These are phyloP conservation scores for Oreochromis spilurus DNA, from an alignment of 2,113 vertebrate genomes.

Conservation along the genomic window DNA sequence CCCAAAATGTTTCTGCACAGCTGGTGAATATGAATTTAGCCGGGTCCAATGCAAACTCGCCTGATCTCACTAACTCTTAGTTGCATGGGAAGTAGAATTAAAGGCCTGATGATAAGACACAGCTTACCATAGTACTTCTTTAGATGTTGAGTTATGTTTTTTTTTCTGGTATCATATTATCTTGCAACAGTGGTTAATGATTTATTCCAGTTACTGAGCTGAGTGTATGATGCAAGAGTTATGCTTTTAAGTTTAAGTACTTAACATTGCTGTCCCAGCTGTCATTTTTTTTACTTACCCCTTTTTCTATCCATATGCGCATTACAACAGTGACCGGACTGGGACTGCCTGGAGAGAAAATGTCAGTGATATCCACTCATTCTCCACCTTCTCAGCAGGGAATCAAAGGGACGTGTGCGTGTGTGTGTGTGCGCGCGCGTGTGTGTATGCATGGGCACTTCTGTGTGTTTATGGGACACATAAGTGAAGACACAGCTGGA, in stretches of 20 bases:
- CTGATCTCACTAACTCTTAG: background rate
- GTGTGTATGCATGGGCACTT: background rate
- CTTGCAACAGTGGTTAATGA: background rate
- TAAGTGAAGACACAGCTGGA: conserved; percentile 52
- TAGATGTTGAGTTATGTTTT: background rate
- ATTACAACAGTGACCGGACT: conserved; percentile 8
- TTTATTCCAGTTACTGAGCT: background rate
- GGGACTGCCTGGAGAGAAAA: conserved; percentile 37
- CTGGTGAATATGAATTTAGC: background rate
- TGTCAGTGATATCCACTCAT: conserved; percentile 42
- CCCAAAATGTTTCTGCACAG: background rate
- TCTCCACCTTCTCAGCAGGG: conserved; percentile 22
- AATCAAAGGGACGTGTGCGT: background rate
- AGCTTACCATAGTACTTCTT: background rate
- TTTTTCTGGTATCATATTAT: background rate
- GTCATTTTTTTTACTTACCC: background rate
- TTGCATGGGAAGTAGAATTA: background rate
- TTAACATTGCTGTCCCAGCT: background rate
- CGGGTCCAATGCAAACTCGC: background rate
- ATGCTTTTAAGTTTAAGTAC: background rate
- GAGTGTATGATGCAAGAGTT: background rate
- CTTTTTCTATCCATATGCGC: background rate
- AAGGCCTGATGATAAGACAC: background rate
- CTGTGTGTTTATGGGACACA: conserved; percentile 8
- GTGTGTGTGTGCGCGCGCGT: background rate